Percentiles rank a stretch among this genome's conserved stretches.
Evolutionary conservation across 1,140 invertebrate genomes (phyloP).

Genomic region (Seison nebaliae): DNA sequence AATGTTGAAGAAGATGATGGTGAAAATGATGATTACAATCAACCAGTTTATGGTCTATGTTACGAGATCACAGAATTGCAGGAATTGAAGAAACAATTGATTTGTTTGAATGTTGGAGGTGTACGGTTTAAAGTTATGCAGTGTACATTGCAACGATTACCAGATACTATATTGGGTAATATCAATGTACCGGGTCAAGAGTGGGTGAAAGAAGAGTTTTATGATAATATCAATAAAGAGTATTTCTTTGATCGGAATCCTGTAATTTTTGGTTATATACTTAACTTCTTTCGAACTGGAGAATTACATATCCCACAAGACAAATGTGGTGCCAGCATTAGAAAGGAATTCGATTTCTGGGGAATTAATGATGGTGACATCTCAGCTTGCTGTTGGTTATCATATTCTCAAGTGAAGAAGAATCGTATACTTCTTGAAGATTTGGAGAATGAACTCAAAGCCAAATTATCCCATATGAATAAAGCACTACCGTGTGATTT

Average conservation of each 20-base stretch:
- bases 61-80: too few species aligned
- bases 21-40: too few species aligned
- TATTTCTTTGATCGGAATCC: slow-evolving; percentile 96
- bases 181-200: too few species aligned
- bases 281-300: slow-evolving; percentile 88
- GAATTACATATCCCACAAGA: slow-evolving; percentile 89
- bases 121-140: background rate
- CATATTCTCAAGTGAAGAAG: slow-evolving; percentile 21
- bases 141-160: background rate
- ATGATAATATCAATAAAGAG: slow-evolving; percentile 78
- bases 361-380: slow-evolving; percentile 21
- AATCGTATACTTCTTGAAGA: slow-evolving; percentile 21
- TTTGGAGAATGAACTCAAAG: too few species aligned
- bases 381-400: slow-evolving; percentile 22
- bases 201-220: slow-evolving; percentile 51
- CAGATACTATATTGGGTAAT: background rate
- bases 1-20: too few species aligned
- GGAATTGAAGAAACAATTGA: too few species aligned
- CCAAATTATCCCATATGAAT: too few species aligned
- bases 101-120: slow-evolving; percentile 1
- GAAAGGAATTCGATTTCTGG: slow-evolving; percentile 23
- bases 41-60: too few species aligned
- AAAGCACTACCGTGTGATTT: too few species aligned
- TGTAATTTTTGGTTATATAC: slow-evolving; percentile 77
- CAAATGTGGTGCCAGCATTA: slow-evolving; percentile 67